A percentile compares a stretch with the other conserved stretches of the same genome.
Conservation (phyloP, 2,888 invertebrate species). For the Catocala nupta region DNA sequence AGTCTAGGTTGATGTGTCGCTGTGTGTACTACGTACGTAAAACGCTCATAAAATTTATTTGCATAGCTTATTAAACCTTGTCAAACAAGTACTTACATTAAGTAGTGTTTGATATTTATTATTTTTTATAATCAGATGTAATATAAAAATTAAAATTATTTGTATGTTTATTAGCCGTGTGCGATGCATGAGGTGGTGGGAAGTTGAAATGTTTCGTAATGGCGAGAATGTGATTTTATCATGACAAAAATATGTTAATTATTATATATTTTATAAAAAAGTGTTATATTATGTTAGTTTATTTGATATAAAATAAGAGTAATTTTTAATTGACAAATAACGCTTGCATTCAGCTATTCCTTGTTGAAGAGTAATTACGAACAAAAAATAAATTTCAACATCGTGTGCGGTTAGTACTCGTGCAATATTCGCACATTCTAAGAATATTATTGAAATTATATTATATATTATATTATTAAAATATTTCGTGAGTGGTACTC, state of each 20-base stretch:
- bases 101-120: constrained; percentile 60
- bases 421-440: constrained; percentile 43
- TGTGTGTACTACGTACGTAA: constrained; percentile 3
- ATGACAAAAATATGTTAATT: constrained; percentile 10
- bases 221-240: constrained; percentile 7
- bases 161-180: constrained; percentile 17
- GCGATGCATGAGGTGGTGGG: constrained; percentile 11
- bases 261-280: not conserved
- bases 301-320: no score
- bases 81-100: constrained; percentile 70
- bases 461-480: constrained; percentile 38
- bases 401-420: constrained; percentile 8
- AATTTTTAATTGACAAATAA: no score
- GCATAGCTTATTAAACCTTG: constrained; percentile 48
- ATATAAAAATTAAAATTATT: constrained; percentile 19
- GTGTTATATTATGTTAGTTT: not conserved
- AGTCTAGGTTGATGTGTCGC: no score
- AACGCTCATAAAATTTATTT: constrained; percentile 43
- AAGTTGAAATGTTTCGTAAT: not conserved
- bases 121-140: constrained; percentile 27
- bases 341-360: no score
- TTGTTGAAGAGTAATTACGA: no score
- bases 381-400: constrained; percentile 21
- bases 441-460: constrained; percentile 47
- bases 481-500: no score